Percentiles rank a stretch among this genome's conserved stretches.
Conservation (phyloP, 2,888 invertebrate genomes). For the Oligia fasciuncula region DNA sequence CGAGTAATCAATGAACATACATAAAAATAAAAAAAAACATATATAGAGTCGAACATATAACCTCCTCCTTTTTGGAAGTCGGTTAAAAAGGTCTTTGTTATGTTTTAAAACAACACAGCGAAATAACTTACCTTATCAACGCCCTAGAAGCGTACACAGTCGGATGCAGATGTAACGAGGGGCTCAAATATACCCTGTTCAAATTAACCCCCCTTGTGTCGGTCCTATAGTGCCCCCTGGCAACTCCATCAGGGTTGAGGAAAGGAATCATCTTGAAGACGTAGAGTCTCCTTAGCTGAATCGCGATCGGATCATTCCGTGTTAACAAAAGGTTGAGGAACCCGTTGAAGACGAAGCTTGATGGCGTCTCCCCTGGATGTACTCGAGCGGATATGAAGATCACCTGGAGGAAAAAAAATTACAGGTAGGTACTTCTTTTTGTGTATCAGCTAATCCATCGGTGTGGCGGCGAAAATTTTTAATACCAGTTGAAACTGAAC, state of each 20-base stretch:
- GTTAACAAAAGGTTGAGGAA: constrained; percentile 94
- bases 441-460: background rate
- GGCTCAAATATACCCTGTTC: constrained; percentile 96
- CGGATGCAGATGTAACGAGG: constrained; percentile 93
- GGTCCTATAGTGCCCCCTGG: constrained; percentile 95
- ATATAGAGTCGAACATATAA: too few species aligned
- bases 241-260: constrained; percentile 97
- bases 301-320: constrained; percentile 93
- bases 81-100: background rate
- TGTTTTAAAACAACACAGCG: background rate
- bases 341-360: constrained; percentile 97
- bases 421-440: background rate
- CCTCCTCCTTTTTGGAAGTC: too few species aligned
- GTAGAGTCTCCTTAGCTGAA: constrained; percentile 92
- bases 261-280: constrained; percentile 98
- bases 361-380: constrained; percentile 97
- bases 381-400: constrained; percentile 96
- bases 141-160: constrained; percentile 96
- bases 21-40: too few species aligned
- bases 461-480: background rate
- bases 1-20: too few species aligned
- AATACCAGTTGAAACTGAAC: background rate
- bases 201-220: constrained; percentile 96
- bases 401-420: constrained; percentile 87
- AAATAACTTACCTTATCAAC: constrained; percentile 90